Conservation (phyloP, 2,113 vertebrate genomes). For the Psittacula cyanocephala region DNA sequence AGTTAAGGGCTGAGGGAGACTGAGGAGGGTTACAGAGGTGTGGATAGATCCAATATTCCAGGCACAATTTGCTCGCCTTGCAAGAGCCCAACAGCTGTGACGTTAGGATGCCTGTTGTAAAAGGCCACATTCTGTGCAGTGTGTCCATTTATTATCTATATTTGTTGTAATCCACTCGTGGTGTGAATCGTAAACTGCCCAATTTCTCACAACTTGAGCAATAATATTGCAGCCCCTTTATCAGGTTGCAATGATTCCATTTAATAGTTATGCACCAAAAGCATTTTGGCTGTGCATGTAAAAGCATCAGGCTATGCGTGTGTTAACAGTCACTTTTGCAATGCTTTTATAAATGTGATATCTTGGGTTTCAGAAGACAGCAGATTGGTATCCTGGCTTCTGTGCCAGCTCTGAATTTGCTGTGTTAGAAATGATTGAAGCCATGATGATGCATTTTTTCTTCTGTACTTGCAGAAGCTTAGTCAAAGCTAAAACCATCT, state of each 20-base stretch:
- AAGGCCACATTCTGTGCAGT: background rate
- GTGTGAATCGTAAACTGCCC: background rate
- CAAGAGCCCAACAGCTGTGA: background rate
- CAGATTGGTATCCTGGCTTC: background rate
- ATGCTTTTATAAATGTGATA: background rate
- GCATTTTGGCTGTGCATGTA: conserved; percentile 25
- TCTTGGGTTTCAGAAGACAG: background rate
- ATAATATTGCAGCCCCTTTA: background rate
- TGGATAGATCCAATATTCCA: background rate
- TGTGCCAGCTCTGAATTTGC: background rate
- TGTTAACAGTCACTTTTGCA: background rate
- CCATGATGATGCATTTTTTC: background rate
- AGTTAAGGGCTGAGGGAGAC: background rate
- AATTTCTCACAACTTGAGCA: background rate
- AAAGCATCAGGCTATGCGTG: background rate
- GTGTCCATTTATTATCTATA: background rate
- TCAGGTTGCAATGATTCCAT: background rate
- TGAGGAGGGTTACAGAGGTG: background rate
- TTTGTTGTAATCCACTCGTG: background rate
- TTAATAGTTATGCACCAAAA: background rate
- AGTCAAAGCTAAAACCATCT: background rate
- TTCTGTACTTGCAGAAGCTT: background rate
- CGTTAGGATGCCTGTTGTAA: background rate
- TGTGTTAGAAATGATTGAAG: background rate
- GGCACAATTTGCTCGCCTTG: background rate